phyloP scores from a whole-genome alignment of 2,797 vertebrate genomes.

The Sebastes paucispinis region DNA sequence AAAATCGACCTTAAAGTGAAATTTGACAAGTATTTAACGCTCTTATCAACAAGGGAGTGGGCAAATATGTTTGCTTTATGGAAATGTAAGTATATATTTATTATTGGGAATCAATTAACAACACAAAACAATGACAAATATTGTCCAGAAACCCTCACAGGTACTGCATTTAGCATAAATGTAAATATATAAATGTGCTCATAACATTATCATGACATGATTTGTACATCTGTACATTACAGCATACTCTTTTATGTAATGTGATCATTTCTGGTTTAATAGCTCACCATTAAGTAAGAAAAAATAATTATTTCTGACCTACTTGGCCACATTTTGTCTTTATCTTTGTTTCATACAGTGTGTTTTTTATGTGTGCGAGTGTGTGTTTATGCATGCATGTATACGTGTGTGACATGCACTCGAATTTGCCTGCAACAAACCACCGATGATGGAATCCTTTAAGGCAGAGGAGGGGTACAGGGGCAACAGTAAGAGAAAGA shows the following conservation, averaged over 20 bases:
- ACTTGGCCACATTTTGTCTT: slow-evolving; percentile 20
- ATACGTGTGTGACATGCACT: slow-evolving; percentile 21
- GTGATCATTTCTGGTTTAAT: not conserved
- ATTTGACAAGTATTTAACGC: fast-evolving
- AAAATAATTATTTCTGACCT: slow-evolving; percentile 15
- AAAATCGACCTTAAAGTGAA: too few species aligned
- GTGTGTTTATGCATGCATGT: slow-evolving; percentile 13
- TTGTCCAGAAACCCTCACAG: too few species aligned
- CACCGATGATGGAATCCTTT: slow-evolving; percentile 58
- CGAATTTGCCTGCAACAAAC: slow-evolving; percentile 38
- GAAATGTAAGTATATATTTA: fast-evolving
- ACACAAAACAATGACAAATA: too few species aligned
- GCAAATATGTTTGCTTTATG: not conserved
- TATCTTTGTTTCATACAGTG: not conserved
- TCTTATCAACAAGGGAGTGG: too few species aligned
- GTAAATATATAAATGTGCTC: too few species aligned
- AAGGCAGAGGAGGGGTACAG: slow-evolving; percentile 51
- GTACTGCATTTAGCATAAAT: too few species aligned
- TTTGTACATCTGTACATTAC: not conserved
- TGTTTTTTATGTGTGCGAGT: not conserved
- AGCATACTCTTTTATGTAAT: not conserved
- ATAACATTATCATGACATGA: not conserved
- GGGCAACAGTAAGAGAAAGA: slow-evolving; percentile 55
- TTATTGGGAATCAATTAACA: too few species aligned
- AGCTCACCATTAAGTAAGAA: not conserved